Conservation (phyloP, 2,113 vertebrate species). For the Leptodactylus fuscus region DNA sequence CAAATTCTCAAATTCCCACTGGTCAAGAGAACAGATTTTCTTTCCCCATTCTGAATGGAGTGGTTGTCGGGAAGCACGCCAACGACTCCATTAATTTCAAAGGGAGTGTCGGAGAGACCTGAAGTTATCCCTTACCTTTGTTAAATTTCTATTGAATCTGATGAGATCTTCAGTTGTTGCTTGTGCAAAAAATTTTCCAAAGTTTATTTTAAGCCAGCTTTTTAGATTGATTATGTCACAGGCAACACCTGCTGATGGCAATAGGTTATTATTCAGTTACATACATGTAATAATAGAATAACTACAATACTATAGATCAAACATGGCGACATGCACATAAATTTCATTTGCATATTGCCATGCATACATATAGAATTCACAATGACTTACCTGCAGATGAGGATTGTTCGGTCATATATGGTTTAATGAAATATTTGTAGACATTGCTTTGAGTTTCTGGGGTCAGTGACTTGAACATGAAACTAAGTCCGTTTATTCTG, state of each 20-base stretch:
- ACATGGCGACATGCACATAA: background rate
- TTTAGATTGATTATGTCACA: constrained; percentile 32
- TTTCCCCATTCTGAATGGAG: too few relatives aligned
- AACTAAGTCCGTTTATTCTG: constrained; percentile 39
- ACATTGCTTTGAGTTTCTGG: background rate
- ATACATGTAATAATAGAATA: too few relatives aligned
- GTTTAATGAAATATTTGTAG: constrained; percentile 27
- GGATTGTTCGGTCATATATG: constrained; percentile 4
- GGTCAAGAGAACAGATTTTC: too few relatives aligned
- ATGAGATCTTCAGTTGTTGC: background rate
- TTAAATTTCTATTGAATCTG: constrained; percentile 32
- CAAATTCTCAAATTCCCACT: too few relatives aligned
- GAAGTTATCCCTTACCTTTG: constrained; percentile 40
- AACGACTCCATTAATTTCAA: too few relatives aligned
- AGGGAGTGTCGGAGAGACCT: too few relatives aligned
- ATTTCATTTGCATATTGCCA: background rate
- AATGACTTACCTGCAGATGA: background rate
- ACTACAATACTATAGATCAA: background rate
- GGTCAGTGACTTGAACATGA: background rate
- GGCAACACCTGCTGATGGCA: constrained; percentile 38
- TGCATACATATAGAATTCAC: background rate
- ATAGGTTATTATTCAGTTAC: background rate
- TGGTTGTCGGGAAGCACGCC: too few relatives aligned
- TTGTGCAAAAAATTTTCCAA: constrained; percentile 41
- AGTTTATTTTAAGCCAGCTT: constrained; percentile 38